phyloP scores from a whole-genome alignment of 2,888 invertebrate genomes.

The Diploptera punctata region DNA sequence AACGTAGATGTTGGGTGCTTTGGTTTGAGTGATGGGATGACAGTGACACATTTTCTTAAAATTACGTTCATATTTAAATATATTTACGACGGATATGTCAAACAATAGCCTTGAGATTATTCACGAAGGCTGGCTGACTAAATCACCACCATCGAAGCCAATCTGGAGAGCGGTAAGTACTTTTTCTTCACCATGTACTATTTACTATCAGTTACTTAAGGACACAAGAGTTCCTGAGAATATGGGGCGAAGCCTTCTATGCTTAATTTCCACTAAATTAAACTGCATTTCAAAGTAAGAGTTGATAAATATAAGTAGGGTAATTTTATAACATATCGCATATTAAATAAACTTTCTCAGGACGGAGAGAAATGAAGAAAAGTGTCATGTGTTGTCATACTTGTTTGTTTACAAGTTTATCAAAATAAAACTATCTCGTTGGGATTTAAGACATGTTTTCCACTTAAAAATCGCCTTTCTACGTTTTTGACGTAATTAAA shows the following conservation, averaged over 20 bases:
- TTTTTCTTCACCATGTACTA: not conserved
- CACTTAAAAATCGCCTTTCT: too few relatives aligned
- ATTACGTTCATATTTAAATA: not conserved
- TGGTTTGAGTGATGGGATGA: slow-evolving; percentile 14
- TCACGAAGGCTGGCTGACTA: slow-evolving; percentile 93
- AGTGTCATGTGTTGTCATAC: too few relatives aligned
- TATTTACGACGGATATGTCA: slow-evolving; percentile 50
- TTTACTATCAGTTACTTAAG: not conserved
- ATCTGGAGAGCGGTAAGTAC: slow-evolving; percentile 91
- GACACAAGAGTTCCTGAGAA: not conserved
- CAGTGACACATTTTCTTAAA: slow-evolving; percentile 22
- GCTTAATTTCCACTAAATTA: too few relatives aligned
- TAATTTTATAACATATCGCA: too few relatives aligned
- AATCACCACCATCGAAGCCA: slow-evolving; percentile 91
- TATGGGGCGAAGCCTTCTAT: not conserved
- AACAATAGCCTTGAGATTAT: slow-evolving; percentile 72
- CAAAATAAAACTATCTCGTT: too few relatives aligned
- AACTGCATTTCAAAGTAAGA: too few relatives aligned
- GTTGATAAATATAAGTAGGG: too few relatives aligned
- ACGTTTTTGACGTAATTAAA: too few relatives aligned
- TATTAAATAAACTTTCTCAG: too few relatives aligned
- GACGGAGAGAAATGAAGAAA: too few relatives aligned
- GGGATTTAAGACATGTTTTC: too few relatives aligned
- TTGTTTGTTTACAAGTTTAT: too few relatives aligned
- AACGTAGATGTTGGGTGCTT: slow-evolving; percentile 16